These are phyloP conservation scores for Stenchaetothrips biformis DNA, from an alignment of 2,888 invertebrate species.

Conservation along the genomic window DNA sequence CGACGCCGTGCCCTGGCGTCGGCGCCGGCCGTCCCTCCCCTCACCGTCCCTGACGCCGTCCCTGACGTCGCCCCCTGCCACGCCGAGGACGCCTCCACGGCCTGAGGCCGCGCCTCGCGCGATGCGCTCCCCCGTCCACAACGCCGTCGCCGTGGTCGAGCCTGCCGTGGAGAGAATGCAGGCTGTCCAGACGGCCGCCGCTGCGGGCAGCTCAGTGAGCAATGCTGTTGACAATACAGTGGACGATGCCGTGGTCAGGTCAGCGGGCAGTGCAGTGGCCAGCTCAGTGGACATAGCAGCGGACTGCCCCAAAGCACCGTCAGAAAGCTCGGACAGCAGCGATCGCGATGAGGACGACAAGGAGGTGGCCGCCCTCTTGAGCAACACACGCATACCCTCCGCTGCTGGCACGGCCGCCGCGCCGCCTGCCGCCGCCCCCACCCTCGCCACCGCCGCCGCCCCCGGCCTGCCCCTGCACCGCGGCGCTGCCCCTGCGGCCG, in stretches of 20 bases:
- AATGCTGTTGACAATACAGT: too few species aligned
- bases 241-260: too few species aligned
- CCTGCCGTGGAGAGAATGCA: too few species aligned
- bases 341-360: conserved; percentile 41
- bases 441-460: neutral
- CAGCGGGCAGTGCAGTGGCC: too few species aligned
- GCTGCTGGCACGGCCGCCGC: neutral
- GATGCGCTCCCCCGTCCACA: too few species aligned
- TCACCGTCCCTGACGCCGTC: conserved; percentile 26
- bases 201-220: too few species aligned
- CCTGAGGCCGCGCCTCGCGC: neutral
- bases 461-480: neutral
- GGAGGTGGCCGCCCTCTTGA: conserved; percentile 34
- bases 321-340: conserved; percentile 46
- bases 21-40: conserved; percentile 27
- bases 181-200: too few species aligned
- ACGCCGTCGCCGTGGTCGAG: too few species aligned
- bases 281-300: too few species aligned
- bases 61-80: neutral
- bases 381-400: neutral
- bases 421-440: neutral
- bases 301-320: conserved; percentile 39
- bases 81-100: neutral
- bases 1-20: neutral
- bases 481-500: neutral